Evolutionary conservation across 2,797 vertebrate genomes (phyloP), one percentile per base, ranked within the genome.

Genomic region (Hippocampus kuda): DNA sequence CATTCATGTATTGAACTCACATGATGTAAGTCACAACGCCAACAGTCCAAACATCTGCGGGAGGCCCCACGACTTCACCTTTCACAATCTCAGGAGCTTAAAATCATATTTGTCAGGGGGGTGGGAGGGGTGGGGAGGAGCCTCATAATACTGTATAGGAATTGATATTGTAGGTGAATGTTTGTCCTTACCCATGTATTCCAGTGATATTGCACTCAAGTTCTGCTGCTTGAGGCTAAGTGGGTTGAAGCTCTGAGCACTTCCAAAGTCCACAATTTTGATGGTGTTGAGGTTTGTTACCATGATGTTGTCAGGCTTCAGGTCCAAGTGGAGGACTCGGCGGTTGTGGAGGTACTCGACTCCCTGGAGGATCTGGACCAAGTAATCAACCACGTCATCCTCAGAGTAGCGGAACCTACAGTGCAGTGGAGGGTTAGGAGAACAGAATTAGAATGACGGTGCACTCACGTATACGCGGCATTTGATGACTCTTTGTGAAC

Each of bases 251-350:
- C 82, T 92, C 84, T 94, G 94, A 54, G 96, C 95, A 0, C 94
- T 96, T 62, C 96, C 96, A 0, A 98, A 94, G 87, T 99, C 96
- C 0, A 98, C 91, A 1, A 99, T 94, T 89, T 98, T 99, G 73
- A 99, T 79, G 60, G 87, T 73, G 0, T 94, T 96, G 82, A 93
- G 90, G 72, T 90, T 87, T 1, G 93, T 93, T 86, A 99, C 81
- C 26, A 99, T 79, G 69, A 99, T 81, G 86, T 99, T 99, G 86
- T 99, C 96, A 0, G 95, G 92, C 77, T 95, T 96, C 68, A 99
- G 92, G 89, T 99, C 96, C 1, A 99, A 87, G 82, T 98, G 96
- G 64, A 99, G 90, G 9, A 98, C 86, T 0, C 88, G 91, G 38
- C 69, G 92, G 75, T 88, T 81, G 0, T 99, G 96, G 68, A 99